Evolutionary conservation across 2,888 invertebrate species (phyloP).

Genomic region (Phaonia tiefii): DNA sequence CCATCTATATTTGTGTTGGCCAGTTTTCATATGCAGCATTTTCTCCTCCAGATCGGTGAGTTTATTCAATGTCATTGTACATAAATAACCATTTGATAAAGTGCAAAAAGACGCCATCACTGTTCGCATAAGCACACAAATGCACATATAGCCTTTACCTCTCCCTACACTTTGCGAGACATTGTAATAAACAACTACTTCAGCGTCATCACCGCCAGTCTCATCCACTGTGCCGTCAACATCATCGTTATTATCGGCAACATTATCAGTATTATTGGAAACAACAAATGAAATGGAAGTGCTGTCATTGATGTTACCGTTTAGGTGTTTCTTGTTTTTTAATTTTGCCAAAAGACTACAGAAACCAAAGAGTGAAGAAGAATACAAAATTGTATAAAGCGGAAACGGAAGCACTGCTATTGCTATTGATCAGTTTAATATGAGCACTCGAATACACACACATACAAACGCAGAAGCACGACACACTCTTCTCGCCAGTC

Average conservation of each 20-base stretch:
- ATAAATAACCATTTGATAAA: constrained; percentile 61
- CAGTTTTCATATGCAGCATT: constrained; percentile 29
- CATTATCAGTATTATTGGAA: constrained; percentile 31
- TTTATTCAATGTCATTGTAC: constrained; percentile 59
- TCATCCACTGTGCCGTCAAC: background rate
- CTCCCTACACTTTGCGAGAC: constrained; percentile 11
- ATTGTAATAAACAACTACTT: constrained; percentile 47
- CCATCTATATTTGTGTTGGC: constrained; percentile 59
- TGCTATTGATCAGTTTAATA: constrained; percentile 53
- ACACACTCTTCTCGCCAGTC: too few relatives aligned
- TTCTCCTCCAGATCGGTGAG: constrained; percentile 46
- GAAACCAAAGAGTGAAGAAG: constrained; percentile 4
- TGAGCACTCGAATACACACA: background rate
- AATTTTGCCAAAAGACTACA: constrained; percentile 27
- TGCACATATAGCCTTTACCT: background rate
- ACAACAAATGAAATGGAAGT: constrained; percentile 60
- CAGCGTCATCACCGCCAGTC: constrained; percentile 27
- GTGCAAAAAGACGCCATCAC: constrained; percentile 56
- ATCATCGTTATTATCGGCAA: constrained; percentile 22
- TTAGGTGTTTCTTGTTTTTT: background rate
- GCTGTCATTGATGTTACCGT: constrained; percentile 52
- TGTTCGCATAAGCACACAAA: constrained; percentile 31
- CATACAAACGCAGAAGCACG: too few relatives aligned
- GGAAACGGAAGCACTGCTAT: constrained; percentile 58
- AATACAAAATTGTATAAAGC: constrained; percentile 33